Evolutionary conservation across 2,888 invertebrate species (phyloP), one percentile per base, ranked within the genome.

Genomic region (Latrodectus elegans): DNA sequence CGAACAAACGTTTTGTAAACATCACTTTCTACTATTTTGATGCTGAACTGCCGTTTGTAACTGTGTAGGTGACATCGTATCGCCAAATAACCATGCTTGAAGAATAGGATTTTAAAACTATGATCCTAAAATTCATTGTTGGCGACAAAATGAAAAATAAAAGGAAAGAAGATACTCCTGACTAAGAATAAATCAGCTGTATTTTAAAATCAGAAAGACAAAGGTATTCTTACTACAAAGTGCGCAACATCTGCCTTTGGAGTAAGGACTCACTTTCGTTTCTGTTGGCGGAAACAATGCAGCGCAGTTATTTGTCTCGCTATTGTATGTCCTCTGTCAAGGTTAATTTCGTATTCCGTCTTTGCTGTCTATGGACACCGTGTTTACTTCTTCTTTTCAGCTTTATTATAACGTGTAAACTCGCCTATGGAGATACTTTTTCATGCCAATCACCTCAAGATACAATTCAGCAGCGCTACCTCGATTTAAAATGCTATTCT

Each of bases 361-460:
- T 87, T 8, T 67, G 72, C 15, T 68, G 60, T 52, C 65, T 72
- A 8, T 87, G 82, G 77, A 87, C 87, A 8, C 67, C 67, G 11
- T 60, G 15, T 6, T 22, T 77, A 9, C 68, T 87, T 12, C 15
- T 82, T 22, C 26, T 51, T 52, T 68, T 87, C 38, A 82, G 76
- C 64, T 60, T 87, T 8, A 26, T 87, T 10, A 22, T 87, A 0
- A 87, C 82, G 0, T 72, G 82, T 73, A 77, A 52, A 17, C 60
- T 87, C 2, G 55, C 55, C 15, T 68, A 72, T 12, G 87, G 87
- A 6, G 49, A 82, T 52, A 82, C 87, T 15, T 87, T 87, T 14
- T 22, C 68, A 9, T 87, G 87, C 51, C 8, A 60, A 4, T 26
- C 74, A 14, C 15, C 72, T 52, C 49, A 65, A 8, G 68, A 75